phyloP scores from a whole-genome alignment of 2,797 vertebrate species.

The Chiroxiphia lanceolata region DNA sequence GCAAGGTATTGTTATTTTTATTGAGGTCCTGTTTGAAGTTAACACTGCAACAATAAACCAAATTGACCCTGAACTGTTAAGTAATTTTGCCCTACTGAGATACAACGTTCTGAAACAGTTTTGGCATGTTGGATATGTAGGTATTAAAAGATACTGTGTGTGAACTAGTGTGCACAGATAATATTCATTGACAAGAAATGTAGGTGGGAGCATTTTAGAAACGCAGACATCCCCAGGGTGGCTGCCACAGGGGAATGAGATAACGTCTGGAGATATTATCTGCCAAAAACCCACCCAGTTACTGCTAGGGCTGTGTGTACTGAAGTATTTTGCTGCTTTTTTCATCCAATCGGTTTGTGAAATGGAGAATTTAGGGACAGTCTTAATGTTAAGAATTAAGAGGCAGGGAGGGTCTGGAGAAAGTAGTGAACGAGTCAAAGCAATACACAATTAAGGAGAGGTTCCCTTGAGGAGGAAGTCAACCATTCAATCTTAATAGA shows the following conservation, averaged over 20 bases:
- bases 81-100: background rate
- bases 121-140: background rate
- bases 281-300: background rate
- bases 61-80: background rate
- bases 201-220: background rate
- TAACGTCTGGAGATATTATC: background rate
- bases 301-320: background rate
- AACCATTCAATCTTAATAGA: slow-evolving; percentile 16
- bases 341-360: background rate
- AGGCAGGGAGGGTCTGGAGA: background rate
- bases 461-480: background rate
- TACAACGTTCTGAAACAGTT: background rate
- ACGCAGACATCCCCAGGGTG: background rate
- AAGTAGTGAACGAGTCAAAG: background rate
- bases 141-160: background rate
- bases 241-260: background rate
- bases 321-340: background rate
- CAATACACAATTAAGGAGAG: background rate
- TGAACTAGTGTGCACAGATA: background rate
- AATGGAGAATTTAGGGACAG: background rate
- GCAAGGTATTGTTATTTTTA: background rate
- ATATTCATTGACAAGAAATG: background rate
- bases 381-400: background rate
- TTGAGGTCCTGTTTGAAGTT: background rate
- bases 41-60: background rate